These are phyloP conservation scores for Neosilurus hyrtlii DNA, from an alignment of 2,797 vertebrate species.

Conservation along the genomic window DNA sequence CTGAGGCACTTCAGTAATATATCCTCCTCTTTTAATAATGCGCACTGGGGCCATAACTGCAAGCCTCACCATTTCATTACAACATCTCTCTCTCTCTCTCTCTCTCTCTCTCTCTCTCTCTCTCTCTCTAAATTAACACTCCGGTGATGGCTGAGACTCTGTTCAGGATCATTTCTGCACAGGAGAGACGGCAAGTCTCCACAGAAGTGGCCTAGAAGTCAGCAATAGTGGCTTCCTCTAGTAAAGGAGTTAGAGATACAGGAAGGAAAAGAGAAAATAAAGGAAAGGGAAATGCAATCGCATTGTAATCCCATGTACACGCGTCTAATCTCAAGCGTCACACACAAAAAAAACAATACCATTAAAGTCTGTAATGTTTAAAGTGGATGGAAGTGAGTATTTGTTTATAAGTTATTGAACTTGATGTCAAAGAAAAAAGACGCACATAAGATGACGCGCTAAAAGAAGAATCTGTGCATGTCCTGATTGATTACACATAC, in stretches of 20 bases:
- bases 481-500: slow-evolving; percentile 6
- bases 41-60: slow-evolving; percentile 62
- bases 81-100: slow-evolving; percentile 38
- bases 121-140: slow-evolving; percentile 62
- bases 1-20: slow-evolving; percentile 59
- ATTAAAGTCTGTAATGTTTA: background rate
- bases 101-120: background rate
- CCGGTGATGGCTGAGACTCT: slow-evolving; percentile 45
- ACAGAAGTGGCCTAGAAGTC: slow-evolving; percentile 26
- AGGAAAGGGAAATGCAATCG: background rate
- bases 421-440: background rate
- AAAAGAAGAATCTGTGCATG: background rate
- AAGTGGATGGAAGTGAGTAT: too few relatives aligned
- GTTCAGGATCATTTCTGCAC: slow-evolving; percentile 38
- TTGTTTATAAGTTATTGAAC: background rate
- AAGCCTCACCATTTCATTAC: slow-evolving; percentile 62
- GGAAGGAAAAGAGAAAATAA: background rate
- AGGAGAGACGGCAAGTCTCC: slow-evolving; percentile 15
- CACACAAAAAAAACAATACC: background rate
- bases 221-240: slow-evolving; percentile 1
- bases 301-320: background rate
- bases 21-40: slow-evolving; percentile 64
- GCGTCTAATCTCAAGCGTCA: background rate
- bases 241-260: background rate
- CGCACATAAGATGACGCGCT: background rate